These are phyloP conservation scores for Lasioglossum albipes DNA, from an alignment of 1,140 invertebrate genomes.

Conservation along the genomic window DNA sequence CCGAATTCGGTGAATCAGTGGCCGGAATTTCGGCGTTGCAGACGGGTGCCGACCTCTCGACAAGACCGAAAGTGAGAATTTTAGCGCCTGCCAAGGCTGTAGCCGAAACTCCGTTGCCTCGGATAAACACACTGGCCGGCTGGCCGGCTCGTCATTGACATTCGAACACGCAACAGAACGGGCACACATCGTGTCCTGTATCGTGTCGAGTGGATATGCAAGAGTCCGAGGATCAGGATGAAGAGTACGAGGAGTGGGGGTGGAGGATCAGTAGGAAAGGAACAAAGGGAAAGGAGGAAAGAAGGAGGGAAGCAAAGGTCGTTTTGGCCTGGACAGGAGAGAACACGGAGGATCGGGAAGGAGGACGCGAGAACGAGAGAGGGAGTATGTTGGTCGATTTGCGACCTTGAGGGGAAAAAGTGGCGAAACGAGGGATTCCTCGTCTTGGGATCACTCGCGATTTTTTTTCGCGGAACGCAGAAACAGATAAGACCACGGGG, in stretches of 20 bases:
- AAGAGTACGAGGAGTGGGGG: not conserved
- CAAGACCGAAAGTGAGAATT: conserved; percentile 72
- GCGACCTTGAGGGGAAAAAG: conserved; percentile 54
- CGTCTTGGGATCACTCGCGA: conserved; percentile 29
- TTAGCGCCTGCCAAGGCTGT: conserved; percentile 72
- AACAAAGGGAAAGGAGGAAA: conserved; percentile 29
- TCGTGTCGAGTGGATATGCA: conserved; percentile 37
- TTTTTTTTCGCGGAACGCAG: conserved; percentile 28
- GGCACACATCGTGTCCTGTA: conserved; percentile 11
- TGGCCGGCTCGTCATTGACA: conserved; percentile 60
- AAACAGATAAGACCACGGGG: not conserved
- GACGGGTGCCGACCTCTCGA: conserved; percentile 46
- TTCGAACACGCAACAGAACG: conserved; percentile 51
- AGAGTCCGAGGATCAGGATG: not conserved
- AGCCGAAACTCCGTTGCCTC: conserved; percentile 57
- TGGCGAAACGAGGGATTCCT: conserved; percentile 44
- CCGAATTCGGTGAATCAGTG: conserved; percentile 57
- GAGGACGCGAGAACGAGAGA: not conserved
- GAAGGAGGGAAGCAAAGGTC: conserved; percentile 33
- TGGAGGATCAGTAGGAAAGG: not conserved
- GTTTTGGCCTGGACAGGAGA: conserved; percentile 1
- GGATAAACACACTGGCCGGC: conserved; percentile 59
- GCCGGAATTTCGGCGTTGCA: conserved; percentile 53
- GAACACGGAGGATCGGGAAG: no score
- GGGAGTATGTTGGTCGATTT: conserved; percentile 32